These are phyloP conservation scores for Blera fallax DNA, from an alignment of 2,888 invertebrate species.

Conservation along the genomic window DNA sequence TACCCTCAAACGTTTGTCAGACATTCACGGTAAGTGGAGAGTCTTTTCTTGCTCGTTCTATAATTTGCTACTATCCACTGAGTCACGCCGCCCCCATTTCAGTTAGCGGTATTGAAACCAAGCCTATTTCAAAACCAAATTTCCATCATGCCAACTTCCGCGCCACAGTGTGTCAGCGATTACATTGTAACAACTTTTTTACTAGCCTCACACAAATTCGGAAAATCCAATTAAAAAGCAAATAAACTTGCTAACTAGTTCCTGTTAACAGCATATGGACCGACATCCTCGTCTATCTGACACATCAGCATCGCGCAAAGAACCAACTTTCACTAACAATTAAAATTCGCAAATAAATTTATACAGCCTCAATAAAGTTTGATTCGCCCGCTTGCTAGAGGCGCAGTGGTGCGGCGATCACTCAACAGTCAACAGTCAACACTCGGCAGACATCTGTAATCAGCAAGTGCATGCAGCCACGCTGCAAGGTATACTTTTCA, in stretches of 20 bases:
- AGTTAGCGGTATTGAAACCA: no score
- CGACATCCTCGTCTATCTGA: conserved; percentile 20
- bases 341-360: conserved; percentile 69
- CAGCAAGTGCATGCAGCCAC: conserved; percentile 23
- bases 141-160: no score
- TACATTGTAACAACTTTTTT: neutral
- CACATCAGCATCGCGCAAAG: conserved; percentile 10
- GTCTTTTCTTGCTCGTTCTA: no score
- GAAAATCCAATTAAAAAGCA: conserved; percentile 39
- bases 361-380: conserved; percentile 64
- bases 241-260: conserved; percentile 31
- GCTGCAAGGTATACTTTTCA: conserved; percentile 51
- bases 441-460: neutral
- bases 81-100: no score
- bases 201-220: neutral
- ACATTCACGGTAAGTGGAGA: no score
- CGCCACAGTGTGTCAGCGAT: no score
- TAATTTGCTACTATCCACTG: no score
- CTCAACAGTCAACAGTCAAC: conserved; percentile 21
- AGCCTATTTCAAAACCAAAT: no score
- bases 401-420: conserved; percentile 6
- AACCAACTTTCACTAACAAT: conserved; percentile 67
- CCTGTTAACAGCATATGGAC: conserved; percentile 4
- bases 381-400: conserved; percentile 6
- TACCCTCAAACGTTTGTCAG: no score